Evolutionary conservation across 1,140 invertebrate genomes (phyloP).

Genomic region (Drosophila sproati): DNA sequence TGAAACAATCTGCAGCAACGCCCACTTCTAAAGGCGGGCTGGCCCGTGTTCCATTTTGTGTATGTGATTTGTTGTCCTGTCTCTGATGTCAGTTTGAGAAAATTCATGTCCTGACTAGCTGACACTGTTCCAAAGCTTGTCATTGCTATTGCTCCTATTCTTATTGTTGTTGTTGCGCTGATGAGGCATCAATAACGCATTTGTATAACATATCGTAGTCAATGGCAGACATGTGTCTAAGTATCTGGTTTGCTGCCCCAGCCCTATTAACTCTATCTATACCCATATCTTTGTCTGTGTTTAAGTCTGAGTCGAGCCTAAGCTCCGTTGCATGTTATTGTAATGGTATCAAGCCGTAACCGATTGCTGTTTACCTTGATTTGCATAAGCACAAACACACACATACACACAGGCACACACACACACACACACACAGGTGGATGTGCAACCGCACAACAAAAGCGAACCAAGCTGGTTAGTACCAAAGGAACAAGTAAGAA

Average conservation of each 20-base stretch:
- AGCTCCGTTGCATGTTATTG: conserved; percentile 69
- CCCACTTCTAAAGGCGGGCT: neutral
- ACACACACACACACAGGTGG: neutral
- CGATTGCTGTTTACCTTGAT: conserved; percentile 82
- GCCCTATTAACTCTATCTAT: neutral
- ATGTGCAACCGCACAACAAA: conserved; percentile 51
- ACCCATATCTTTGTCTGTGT: conserved; percentile 10
- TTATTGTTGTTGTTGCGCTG: conserved; percentile 36
- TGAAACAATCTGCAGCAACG: neutral
- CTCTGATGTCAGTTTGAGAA: conserved; percentile 45
- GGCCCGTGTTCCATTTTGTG: conserved; percentile 6
- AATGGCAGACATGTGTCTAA: conserved; percentile 77
- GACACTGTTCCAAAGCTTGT: conserved; percentile 7
- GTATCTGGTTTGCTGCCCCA: conserved; percentile 61
- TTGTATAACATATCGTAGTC: conserved; percentile 79
- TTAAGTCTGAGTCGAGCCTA: conserved; percentile 27
- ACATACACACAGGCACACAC: conserved; percentile 3
- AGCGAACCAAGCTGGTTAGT: conserved; percentile 66
- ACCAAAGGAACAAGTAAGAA: neutral
- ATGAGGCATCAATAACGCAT: conserved; percentile 77
- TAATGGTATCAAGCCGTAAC: conserved; percentile 78
- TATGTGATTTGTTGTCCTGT: conserved; percentile 20
- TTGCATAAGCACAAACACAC: conserved; percentile 62
- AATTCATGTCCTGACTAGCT: conserved; percentile 22
- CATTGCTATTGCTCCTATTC: conserved; percentile 12